phyloP scores from a whole-genome alignment of 2,113 vertebrate species.

The Myanophis thanlyinensis region DNA sequence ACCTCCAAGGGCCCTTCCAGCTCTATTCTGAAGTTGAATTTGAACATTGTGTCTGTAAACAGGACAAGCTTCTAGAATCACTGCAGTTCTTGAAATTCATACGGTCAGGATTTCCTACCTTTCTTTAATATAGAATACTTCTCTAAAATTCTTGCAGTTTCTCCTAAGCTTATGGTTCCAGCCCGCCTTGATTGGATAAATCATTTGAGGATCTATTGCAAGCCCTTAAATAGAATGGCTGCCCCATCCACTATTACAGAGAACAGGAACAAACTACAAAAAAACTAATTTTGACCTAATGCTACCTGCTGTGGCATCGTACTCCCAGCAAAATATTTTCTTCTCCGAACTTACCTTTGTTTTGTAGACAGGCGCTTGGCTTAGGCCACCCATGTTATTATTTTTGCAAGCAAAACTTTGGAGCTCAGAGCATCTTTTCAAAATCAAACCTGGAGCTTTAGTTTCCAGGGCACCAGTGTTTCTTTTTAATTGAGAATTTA shows the following conservation, averaged over 20 bases:
- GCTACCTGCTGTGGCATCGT: not conserved
- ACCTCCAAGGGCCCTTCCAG: not conserved
- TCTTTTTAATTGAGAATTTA: not conserved
- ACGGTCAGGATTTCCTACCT: not conserved
- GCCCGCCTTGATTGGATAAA: not conserved
- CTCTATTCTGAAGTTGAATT: not conserved
- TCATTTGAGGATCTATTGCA: not conserved
- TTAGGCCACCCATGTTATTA: not conserved
- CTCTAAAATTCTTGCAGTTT: not conserved
- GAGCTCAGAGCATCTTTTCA: not conserved
- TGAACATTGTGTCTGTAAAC: not conserved
- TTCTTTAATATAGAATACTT: not conserved
- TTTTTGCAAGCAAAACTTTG: not conserved
- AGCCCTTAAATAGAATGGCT: not conserved
- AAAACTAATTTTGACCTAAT: not conserved
- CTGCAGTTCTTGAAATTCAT: not conserved
- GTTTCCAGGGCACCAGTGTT: not conserved
- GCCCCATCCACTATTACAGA: not conserved
- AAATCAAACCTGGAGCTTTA: not conserved
- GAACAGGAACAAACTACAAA: not conserved
- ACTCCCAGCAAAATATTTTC: not conserved
- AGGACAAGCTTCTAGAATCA: not conserved
- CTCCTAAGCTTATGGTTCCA: not conserved
- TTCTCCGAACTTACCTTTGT: not conserved
- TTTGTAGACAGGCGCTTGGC: not conserved